Percentiles rank a stretch among this genome's conserved stretches.
Evolutionary conservation across 2,888 invertebrate genomes (phyloP).

Genomic region (Drosophila trichaetosa): DNA sequence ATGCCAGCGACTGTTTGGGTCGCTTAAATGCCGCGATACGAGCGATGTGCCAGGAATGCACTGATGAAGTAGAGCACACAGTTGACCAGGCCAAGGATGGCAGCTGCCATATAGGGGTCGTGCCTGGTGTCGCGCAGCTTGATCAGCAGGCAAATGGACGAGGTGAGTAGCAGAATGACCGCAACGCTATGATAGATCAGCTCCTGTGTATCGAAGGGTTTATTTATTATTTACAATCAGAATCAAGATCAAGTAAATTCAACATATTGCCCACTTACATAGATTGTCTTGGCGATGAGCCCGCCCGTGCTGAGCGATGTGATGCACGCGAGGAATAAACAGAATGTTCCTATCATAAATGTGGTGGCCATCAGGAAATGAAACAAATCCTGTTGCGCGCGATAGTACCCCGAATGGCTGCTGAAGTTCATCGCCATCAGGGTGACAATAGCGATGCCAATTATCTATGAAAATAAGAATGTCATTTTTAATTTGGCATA

Average conservation of each 20-base stretch:
- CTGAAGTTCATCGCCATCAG: constrained; percentile 88
- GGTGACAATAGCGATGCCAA: constrained; percentile 91
- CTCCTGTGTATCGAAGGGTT: constrained; percentile 87
- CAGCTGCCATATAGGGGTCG: constrained; percentile 89
- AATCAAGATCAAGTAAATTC: neutral
- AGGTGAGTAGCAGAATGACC: constrained; percentile 89
- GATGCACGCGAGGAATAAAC: constrained; percentile 90
- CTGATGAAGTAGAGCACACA: constrained; percentile 90
- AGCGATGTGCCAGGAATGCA: constrained; percentile 91
- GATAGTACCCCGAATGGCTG: constrained; percentile 59
- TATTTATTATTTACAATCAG: no score
- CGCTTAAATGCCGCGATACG: constrained; percentile 90
- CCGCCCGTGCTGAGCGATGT: constrained; percentile 92
- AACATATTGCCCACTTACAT: constrained; percentile 71
- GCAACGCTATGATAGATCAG: constrained; percentile 92
- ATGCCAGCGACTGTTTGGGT: constrained; percentile 32
- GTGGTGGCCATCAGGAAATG: constrained; percentile 90
- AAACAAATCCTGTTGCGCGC: constrained; percentile 87
- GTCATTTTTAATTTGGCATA: neutral
- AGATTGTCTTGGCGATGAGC: constrained; percentile 90
- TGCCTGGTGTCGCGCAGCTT: constrained; percentile 87
- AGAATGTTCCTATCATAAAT: constrained; percentile 92
- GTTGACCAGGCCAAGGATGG: constrained; percentile 90
- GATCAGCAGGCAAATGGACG: constrained; percentile 89
- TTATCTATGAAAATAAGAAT: constrained; percentile 86